Percentiles rank a stretch among this genome's conserved stretches.
Evolutionary conservation across 2,797 vertebrate species (phyloP).

Genomic region (Poecilia picta): DNA sequence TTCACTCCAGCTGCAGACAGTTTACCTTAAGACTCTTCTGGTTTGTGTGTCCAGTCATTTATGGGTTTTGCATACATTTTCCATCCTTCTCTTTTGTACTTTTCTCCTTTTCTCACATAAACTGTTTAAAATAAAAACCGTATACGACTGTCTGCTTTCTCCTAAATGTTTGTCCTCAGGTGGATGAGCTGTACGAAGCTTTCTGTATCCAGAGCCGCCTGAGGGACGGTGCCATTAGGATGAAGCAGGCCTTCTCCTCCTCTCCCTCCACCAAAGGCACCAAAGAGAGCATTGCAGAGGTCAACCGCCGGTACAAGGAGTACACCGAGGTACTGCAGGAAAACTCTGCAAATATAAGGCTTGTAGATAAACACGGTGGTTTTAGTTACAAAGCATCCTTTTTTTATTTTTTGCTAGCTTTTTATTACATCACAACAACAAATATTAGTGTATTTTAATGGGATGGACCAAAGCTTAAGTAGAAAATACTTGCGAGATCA

Average conservation of each 20-base stretch:
- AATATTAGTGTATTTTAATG: background rate
- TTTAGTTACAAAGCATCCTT: background rate
- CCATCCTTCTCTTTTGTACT: background rate
- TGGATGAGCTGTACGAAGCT: constrained; percentile 97
- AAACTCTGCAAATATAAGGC: background rate
- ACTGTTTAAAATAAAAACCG: background rate
- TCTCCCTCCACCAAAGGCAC: constrained; percentile 95
- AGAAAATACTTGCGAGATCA: background rate
- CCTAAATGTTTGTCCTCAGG: constrained; percentile 72
- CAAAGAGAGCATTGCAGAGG: constrained; percentile 92
- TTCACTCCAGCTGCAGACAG: background rate
- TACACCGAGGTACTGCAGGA: constrained; percentile 91
- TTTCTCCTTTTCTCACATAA: background rate
- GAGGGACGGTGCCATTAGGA: constrained; percentile 94
- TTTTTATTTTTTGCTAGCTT: background rate
- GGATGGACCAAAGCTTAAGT: background rate
- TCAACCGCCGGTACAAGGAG: constrained; percentile 93
- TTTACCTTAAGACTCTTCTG: background rate
- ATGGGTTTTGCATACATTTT: background rate
- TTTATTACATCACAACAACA: background rate
- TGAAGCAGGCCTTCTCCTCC: constrained; percentile 95
- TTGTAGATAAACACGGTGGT: background rate
- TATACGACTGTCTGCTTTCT: background rate
- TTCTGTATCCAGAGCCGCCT: constrained; percentile 97
- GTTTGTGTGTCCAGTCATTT: background rate